These are phyloP conservation scores for Ochropacha duplaris DNA, from an alignment of 2,888 invertebrate genomes.

Conservation along the genomic window DNA sequence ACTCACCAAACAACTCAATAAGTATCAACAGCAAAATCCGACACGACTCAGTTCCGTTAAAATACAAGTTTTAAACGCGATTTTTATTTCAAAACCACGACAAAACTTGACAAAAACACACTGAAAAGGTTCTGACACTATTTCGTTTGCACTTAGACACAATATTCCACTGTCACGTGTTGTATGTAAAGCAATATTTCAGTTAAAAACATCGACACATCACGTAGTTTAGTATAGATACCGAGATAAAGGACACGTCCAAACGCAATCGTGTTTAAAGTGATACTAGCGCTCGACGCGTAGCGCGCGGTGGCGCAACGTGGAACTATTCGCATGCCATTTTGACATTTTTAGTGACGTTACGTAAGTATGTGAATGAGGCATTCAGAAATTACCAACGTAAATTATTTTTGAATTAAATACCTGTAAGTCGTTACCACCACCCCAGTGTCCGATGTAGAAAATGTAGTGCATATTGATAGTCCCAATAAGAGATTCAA, in stretches of 20 bases:
- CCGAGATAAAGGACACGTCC: slow-evolving; percentile 25
- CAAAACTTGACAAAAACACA: slow-evolving; percentile 53
- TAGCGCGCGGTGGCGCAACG: slow-evolving; percentile 29
- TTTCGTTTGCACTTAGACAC: slow-evolving; percentile 49
- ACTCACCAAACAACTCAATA: slow-evolving; percentile 67
- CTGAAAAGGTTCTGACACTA: slow-evolving; percentile 38
- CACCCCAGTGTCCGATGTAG: too few relatives aligned
- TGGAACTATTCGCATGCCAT: slow-evolving; percentile 35
- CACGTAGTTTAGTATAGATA: slow-evolving; percentile 60
- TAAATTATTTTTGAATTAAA: too few relatives aligned
- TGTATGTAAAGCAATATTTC: slow-evolving; percentile 33
- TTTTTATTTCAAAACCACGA: slow-evolving; percentile 67
- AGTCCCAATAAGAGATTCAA: too few relatives aligned
- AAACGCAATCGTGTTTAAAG: slow-evolving; percentile 33
- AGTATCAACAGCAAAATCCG: slow-evolving; percentile 60
- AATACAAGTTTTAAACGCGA: slow-evolving; percentile 65
- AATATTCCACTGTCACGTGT: slow-evolving; percentile 57
- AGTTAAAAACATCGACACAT: slow-evolving; percentile 58
- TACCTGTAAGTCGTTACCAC: too few relatives aligned
- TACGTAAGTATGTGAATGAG: too few relatives aligned
- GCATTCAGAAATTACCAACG: too few relatives aligned
- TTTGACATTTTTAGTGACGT: slow-evolving; percentile 13
- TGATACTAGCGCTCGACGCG: slow-evolving; percentile 57
- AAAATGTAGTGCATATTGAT: too few relatives aligned
- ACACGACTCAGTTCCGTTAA: slow-evolving; percentile 61